These are phyloP conservation scores for Rutilus rutilus DNA, from an alignment of 2,113 vertebrate species.

Conservation along the genomic window DNA sequence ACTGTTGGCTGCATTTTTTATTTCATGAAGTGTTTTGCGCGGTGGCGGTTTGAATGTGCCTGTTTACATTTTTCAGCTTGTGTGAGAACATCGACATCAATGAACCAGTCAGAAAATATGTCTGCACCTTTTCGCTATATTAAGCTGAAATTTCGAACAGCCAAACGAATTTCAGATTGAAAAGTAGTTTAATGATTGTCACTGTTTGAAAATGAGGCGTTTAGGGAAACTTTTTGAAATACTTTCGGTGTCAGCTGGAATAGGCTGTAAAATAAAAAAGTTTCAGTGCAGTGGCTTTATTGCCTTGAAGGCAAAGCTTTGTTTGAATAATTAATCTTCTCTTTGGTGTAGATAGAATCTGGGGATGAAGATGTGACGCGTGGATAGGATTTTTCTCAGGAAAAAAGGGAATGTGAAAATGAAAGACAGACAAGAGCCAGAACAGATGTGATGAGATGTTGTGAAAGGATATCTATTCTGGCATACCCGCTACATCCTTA, in stretches of 20 bases:
- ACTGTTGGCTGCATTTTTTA: conserved; percentile 7
- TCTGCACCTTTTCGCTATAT: neutral
- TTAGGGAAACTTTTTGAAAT: neutral
- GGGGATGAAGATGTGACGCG: conserved; percentile 87
- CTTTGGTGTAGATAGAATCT: conserved; percentile 85
- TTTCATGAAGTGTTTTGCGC: neutral
- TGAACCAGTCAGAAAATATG: neutral
- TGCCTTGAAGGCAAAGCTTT: conserved; percentile 83
- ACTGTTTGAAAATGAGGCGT: neutral
- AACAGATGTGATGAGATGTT: conserved; percentile 89
- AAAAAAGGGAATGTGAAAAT: conserved; percentile 90
- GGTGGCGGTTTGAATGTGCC: neutral
- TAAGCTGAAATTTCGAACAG: neutral
- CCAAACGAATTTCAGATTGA: neutral
- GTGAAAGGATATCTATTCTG: conserved; percentile 88
- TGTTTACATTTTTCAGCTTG: conserved; percentile 13
- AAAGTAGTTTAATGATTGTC: neutral
- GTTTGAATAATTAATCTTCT: conserved; percentile 89
- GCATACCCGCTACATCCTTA: conserved; percentile 76
- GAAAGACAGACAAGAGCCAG: conserved; percentile 88
- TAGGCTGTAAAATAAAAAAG: conserved; percentile 32
- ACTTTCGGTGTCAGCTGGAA: conserved; percentile 6
- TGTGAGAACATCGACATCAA: conserved; percentile 5
- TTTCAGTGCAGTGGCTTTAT: conserved; percentile 79
- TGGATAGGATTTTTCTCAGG: conserved; percentile 81